phyloP scores from a whole-genome alignment of 2,888 invertebrate species.

The Mellilla xanthometata region DNA sequence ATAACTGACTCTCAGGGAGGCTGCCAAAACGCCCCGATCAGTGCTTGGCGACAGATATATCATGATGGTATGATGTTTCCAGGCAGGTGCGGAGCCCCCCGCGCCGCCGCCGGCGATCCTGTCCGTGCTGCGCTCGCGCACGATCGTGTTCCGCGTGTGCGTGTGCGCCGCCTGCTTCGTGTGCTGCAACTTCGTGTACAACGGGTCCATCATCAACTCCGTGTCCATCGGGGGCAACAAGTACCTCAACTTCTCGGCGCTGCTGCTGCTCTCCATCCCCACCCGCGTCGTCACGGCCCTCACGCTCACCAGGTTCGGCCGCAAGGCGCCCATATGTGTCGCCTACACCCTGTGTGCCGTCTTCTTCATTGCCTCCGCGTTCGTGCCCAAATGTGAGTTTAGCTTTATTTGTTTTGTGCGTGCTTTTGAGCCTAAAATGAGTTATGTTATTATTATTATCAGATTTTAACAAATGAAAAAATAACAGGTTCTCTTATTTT shows the following conservation, averaged over 20 bases:
- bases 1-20: too few relatives aligned
- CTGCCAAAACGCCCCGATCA: too few relatives aligned
- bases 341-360: constrained; percentile 71
- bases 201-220: constrained; percentile 89
- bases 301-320: constrained; percentile 84
- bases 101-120: constrained; percentile 35
- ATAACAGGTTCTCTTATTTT: too few relatives aligned
- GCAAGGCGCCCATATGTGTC: constrained; percentile 70
- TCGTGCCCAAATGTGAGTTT: constrained; percentile 76
- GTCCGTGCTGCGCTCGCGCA: constrained; percentile 57
- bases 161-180: constrained; percentile 85
- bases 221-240: constrained; percentile 88
- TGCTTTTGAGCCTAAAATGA: too few relatives aligned
- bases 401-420: too few relatives aligned
- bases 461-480: too few relatives aligned
- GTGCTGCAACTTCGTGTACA: constrained; percentile 89
- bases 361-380: constrained; percentile 80
- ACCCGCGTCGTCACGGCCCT: constrained; percentile 71
- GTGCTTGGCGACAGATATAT: too few relatives aligned
- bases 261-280: constrained; percentile 86
- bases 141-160: constrained; percentile 54
- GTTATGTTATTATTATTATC: too few relatives aligned
- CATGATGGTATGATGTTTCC: too few relatives aligned
- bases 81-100: constrained; percentile 33
- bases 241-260: constrained; percentile 88